Evolutionary conservation across 2,113 vertebrate genomes (phyloP).

Genomic region (Thunnus maccoyii): DNA sequence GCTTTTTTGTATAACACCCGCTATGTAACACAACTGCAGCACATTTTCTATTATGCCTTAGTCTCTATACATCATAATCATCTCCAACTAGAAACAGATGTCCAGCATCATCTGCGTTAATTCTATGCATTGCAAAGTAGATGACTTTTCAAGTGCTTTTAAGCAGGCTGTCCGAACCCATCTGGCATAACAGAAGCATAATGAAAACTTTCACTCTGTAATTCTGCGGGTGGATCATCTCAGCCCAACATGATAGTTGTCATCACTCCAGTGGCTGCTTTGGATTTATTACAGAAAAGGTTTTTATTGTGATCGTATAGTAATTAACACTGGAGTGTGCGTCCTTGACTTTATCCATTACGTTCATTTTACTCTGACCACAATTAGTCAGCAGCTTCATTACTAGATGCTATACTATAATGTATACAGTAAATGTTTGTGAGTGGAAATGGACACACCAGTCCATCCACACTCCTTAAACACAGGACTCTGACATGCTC

Average conservation of each 20-base stretch:
- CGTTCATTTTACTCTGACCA: not conserved
- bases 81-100: slow-evolving; percentile 41
- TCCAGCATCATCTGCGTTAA: slow-evolving; percentile 14
- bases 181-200: slow-evolving; percentile 15
- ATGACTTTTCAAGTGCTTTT: slow-evolving; percentile 39
- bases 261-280: slow-evolving; percentile 2
- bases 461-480: no score
- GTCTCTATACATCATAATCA: slow-evolving; percentile 32
- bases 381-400: not conserved
- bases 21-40: not conserved
- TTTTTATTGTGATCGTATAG: not conserved
- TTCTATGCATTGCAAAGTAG: slow-evolving; percentile 13
- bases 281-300: slow-evolving; percentile 1
- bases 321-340: not conserved
- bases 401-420: not conserved
- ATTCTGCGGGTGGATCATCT: slow-evolving; percentile 7
- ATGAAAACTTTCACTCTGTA: slow-evolving; percentile 18
- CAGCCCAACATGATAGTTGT: not conserved
- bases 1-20: no score
- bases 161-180: slow-evolving; percentile 38
- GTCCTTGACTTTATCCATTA: slow-evolving; percentile 3
- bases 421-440: not conserved
- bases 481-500: no score
- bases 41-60: slow-evolving; percentile 2
- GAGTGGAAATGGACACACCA: no score